Conservation (phyloP, 2,888 invertebrate genomes). For the Germaria angustata region DNA sequence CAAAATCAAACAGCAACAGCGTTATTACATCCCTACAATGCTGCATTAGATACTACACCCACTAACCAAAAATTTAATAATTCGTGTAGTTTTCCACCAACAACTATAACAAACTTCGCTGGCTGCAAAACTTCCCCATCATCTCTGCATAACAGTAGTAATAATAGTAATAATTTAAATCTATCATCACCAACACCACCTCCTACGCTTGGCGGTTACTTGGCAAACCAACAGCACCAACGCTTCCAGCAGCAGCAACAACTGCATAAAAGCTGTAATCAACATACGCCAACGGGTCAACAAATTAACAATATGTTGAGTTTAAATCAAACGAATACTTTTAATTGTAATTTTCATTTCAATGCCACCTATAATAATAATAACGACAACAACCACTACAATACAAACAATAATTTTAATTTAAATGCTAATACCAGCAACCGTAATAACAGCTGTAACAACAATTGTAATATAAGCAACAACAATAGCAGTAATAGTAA, state of each 20-base stretch:
- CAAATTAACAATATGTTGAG: constrained; percentile 62
- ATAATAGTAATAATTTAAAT: constrained; percentile 8
- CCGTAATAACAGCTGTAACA: constrained; percentile 12
- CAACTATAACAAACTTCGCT: neutral
- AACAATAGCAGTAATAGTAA: constrained; percentile 44
- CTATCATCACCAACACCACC: constrained; percentile 25
- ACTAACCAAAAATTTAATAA: constrained; percentile 35
- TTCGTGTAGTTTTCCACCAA: constrained; percentile 29
- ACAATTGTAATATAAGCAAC: constrained; percentile 5
- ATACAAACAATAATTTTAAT: constrained; percentile 42
- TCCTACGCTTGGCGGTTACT: constrained; percentile 66
- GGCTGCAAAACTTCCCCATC: constrained; percentile 11
- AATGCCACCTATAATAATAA: constrained; percentile 52
- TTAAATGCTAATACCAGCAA: constrained; percentile 38
- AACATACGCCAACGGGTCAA: constrained; percentile 53
- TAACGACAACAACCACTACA: constrained; percentile 46
- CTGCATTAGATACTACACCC: neutral
- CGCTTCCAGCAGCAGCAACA: constrained; percentile 59
- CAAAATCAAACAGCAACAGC: constrained; percentile 32
- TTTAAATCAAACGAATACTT: constrained; percentile 65
- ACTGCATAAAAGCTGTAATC: constrained; percentile 59
- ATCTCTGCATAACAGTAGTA: constrained; percentile 14
- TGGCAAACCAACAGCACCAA: constrained; percentile 63
- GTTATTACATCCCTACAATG: constrained; percentile 17
- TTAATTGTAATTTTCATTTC: constrained; percentile 64